Evolutionary conservation across 2,113 vertebrate genomes (phyloP).

Genomic region (Ornithorhynchus anatinus): DNA sequence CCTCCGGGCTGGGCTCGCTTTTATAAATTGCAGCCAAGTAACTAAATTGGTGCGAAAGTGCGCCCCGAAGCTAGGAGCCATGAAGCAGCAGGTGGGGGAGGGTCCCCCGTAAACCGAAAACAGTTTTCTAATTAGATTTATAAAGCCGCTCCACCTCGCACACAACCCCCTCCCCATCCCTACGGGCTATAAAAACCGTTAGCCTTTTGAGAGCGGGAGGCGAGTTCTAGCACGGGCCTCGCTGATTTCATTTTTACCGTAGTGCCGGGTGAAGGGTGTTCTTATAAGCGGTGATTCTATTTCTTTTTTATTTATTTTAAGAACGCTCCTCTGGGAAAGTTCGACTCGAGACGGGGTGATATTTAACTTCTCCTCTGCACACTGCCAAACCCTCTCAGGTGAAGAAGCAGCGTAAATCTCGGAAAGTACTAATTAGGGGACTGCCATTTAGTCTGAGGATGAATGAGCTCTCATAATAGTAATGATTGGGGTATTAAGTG

Average conservation of each 20-base stretch:
- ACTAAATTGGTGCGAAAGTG: slow-evolving; percentile 21
- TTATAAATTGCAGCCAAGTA: slow-evolving; percentile 12
- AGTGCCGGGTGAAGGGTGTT: not conserved
- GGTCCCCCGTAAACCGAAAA: slow-evolving; percentile 20
- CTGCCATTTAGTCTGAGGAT: too few species aligned
- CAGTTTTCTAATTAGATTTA: not conserved
- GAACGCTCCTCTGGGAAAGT: too few species aligned
- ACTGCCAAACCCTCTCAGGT: too few species aligned
- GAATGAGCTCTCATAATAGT: too few species aligned
- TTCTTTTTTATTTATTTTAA: too few species aligned
- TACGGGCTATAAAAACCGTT: not conserved
- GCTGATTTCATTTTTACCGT: not conserved
- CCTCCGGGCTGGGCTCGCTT: not conserved
- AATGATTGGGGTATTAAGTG: too few species aligned
- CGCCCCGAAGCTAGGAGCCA: not conserved
- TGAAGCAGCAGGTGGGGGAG: too few species aligned
- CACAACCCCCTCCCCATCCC: not conserved
- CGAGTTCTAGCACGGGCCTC: rapidly evolving
- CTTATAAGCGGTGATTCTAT: too few species aligned
- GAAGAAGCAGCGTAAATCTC: too few species aligned
- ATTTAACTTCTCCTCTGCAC: too few species aligned
- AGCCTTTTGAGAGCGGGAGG: not conserved
- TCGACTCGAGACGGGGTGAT: too few species aligned
- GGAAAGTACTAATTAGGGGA: too few species aligned
- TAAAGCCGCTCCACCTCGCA: not conserved